Base-by-base conservation (phyloP, 2,113 vertebrate genomes). In the Sander lucioperca region DNA sequence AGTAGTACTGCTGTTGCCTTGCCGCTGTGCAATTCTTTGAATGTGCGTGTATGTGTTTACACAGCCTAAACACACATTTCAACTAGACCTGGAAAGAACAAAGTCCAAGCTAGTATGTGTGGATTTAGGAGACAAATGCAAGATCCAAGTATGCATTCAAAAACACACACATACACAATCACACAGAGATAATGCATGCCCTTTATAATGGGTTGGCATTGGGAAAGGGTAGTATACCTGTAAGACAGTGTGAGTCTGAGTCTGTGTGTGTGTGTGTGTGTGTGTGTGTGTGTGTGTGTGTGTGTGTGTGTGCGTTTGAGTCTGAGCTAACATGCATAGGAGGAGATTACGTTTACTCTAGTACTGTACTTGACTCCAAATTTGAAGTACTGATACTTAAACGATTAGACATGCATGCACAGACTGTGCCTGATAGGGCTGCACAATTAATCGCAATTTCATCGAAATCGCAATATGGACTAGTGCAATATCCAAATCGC, bases 61-160 rank as follows among this genome's bases (percentile, higher is more conserved):
- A 80, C 86, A 89, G 79, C 77, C 81, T 86, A 82, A 90, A 90
- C 89, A 91, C 89, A 89, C 85, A 87, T 76, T 79, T 84, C 50
- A 79, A 68, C 74, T 59, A 83, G 78, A 94, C 77, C 82, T 76
- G 75, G 67, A 92, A 83, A 85, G 91, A 90, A 85, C 89, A 91
- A 92, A 92, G 91, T 91, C 90, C 90, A 86, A 87, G 25, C 61
- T 13, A 8, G 77, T 51, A n/a, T 67, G 77, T 16, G 5, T 63
- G n/a, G 69, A 58, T 47, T 81, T 56, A 59, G 61, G 63, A 77
- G 72, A 78, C 74, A 80, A 83, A 86, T 51, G 70, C 71, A 82
- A 80, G 68, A 78, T 78, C 75, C 72, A 71, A 77, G 48, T 13
- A 21, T 11, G 54, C 5, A 65, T 23, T 18, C 36, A 51, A 39